Evolutionary conservation across 2,113 vertebrate species (phyloP), one percentile per base, ranked within the genome.

Genomic region (Myodes glareolus): DNA sequence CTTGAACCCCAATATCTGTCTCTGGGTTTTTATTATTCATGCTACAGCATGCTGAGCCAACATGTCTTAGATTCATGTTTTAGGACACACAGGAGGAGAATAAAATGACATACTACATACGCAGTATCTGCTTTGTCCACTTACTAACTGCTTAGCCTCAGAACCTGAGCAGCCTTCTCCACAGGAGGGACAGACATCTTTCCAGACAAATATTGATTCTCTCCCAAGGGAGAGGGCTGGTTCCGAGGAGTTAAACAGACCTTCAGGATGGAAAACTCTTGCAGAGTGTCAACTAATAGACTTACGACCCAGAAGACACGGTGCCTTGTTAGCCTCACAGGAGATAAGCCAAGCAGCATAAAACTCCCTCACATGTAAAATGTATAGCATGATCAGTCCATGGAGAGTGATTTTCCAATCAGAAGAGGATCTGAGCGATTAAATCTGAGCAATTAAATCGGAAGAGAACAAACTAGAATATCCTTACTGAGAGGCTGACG

Each of bases 351-450:
- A 7, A 47, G 47, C 14, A 55, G 33, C 33, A 12, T 0, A 16
- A 27, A 50, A 27, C 55, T 75, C 80, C 11, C 4, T 68, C 39
- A 92, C 96, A 90, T 94, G 68, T 55, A 93, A 94, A 90, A 90
- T 91, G 86, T 75, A 93, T 61, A 63, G 63, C 45, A 7, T 52
- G 19, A 29, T 88, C 82, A 47, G 67, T 86, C 29, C 73, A 19
- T n/a, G 27, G 45, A 65, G 29, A 23, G 1, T 0, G 63, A 90
- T 73, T 88, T 63, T 80, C 68, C 75, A 50, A 3, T 9, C 9
- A 42, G 88, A 97, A 95, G 73, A 70, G 90, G 90, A 21, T 70
- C 94, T 55, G 12, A 65, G 90, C n/a, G 47, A 33, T 7, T 93
- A 68, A 67, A 55, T 31, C 61, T 55, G 12, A 65, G 90, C n/a